phyloP scores from a whole-genome alignment of 2,113 vertebrate genomes.

The Monopterus albus region DNA sequence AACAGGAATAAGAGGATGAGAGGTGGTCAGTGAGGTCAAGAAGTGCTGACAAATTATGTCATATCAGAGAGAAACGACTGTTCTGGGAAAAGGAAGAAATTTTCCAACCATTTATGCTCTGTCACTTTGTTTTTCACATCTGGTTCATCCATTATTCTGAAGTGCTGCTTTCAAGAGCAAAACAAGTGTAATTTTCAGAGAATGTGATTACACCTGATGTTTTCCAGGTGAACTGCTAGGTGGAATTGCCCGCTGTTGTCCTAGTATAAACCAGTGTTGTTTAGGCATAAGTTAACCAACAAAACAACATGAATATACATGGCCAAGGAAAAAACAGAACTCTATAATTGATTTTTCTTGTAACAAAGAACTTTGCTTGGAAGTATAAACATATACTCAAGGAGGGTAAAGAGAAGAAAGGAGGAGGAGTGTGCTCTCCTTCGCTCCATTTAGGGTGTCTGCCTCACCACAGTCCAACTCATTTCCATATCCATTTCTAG shows the following conservation, averaged over 20 bases:
- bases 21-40: conserved; percentile 34
- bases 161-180: neutral
- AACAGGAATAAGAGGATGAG: conserved; percentile 7
- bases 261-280: neutral
- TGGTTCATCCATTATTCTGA: conserved; percentile 1
- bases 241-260: neutral
- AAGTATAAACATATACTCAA: conserved; percentile 35
- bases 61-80: conserved; percentile 1
- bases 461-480: conserved; percentile 35
- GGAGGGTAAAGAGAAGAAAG: conserved; percentile 4
- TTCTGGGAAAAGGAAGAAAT: conserved; percentile 34
- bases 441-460: conserved; percentile 70
- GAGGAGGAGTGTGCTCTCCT: conserved; percentile 20
- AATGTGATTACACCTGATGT: neutral
- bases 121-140: neutral
- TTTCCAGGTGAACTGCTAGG: neutral
- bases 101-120: conserved; percentile 15
- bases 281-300: neutral
- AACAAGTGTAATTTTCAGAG: conserved; percentile 1
- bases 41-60: conserved; percentile 34
- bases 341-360: conserved; percentile 1
- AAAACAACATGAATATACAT: neutral
- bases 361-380: conserved; percentile 25
- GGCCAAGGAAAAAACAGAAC: neutral
- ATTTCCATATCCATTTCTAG: conserved; percentile 48